phyloP scores from a whole-genome alignment of 2,888 invertebrate species.

The Hydropsyche betteni region DNA sequence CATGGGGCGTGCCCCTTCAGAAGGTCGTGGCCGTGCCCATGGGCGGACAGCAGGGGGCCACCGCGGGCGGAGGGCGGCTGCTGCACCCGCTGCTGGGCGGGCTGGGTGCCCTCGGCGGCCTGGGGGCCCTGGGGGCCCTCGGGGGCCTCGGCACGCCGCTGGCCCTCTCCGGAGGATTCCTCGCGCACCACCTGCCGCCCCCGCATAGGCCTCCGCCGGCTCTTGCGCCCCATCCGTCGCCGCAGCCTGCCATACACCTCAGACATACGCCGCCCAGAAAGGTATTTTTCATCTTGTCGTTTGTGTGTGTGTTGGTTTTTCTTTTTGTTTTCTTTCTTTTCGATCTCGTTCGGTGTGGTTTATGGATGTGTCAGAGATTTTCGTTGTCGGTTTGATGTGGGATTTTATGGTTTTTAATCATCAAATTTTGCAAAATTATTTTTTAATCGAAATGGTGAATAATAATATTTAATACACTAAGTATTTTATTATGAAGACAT shows the following conservation, averaged over 20 bases:
- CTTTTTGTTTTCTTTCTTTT: too few species aligned
- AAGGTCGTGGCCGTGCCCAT: constrained; percentile 57
- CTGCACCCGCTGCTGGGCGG: constrained; percentile 53
- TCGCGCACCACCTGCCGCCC: constrained; percentile 57
- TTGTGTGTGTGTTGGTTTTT: too few species aligned
- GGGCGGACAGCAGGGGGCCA: constrained; percentile 42
- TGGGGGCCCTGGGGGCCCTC: constrained; percentile 38
- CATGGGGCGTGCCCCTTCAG: constrained; percentile 67
- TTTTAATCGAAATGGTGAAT: too few species aligned
- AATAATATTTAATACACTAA: too few species aligned
- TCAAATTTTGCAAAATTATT: too few species aligned
- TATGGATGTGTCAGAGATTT: too few species aligned
- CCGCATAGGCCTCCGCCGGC: constrained; percentile 54
- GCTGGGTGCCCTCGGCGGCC: constrained; percentile 43
- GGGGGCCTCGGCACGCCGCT: constrained; percentile 59
- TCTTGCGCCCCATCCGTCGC: constrained; percentile 48
- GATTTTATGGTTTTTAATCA: too few species aligned
- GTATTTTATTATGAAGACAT: too few species aligned
- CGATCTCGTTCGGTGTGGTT: too few species aligned
- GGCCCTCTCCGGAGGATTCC: constrained; percentile 59
- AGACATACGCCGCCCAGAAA: constrained; percentile 51
- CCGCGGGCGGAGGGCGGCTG: constrained; percentile 54
- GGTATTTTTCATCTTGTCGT: constrained; percentile 37
- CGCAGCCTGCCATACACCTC: constrained; percentile 48
- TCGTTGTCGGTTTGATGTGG: too few species aligned